Base-by-base conservation (phyloP, 2,113 vertebrate species). In the Galbula dea region DNA sequence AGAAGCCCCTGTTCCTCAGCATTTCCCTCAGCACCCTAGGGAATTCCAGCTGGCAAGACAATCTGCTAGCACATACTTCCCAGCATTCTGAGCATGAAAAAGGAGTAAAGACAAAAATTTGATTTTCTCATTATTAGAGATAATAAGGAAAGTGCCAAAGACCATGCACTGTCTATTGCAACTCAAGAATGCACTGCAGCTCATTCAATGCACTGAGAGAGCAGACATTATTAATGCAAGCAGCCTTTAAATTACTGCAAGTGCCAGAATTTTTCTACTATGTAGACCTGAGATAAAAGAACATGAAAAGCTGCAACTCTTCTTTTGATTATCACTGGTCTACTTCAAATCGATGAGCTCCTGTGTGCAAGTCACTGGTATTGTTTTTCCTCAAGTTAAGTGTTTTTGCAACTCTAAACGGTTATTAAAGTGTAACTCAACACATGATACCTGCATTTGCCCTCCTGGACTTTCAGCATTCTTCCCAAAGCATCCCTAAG, bases 41-140 rank as follows among this genome's bases (percentile, higher is more conserved):
- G 82, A 94, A 74, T 85, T 91, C 55, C 91, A 89, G 13, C 51
- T 55, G 55, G 84, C 45, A 80, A 59, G 79, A 39, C 58, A 92
- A 83, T 59, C 59, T 90, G 76, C 71, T 85, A 65, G 20, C 7
- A 8, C 29, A 26, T 14, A 46, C 37, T 77, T 59, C 58, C 74
- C 63, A 89, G 84, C 62, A 71, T 74, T 67, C 81, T n/a, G 51
- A 93, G 71, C 78, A 80, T 2, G 15, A 87, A 89, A 83, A 76
- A 86, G 75, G 84, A 94, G 76, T 92, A 69, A 74, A 92, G 55
- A 69, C 32, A 85, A 74, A 92, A 91, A 74, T 73, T 87, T 94
- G 36, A 93, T 96, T 93, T 91, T 59, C 82, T 91, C 92, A 87
- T 96, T 95, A 89, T 9, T 0, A 74, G 91, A 76, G 63, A 77